Evolutionary conservation across 2,888 invertebrate species (phyloP).

Genomic region (Drosophila recens): DNA sequence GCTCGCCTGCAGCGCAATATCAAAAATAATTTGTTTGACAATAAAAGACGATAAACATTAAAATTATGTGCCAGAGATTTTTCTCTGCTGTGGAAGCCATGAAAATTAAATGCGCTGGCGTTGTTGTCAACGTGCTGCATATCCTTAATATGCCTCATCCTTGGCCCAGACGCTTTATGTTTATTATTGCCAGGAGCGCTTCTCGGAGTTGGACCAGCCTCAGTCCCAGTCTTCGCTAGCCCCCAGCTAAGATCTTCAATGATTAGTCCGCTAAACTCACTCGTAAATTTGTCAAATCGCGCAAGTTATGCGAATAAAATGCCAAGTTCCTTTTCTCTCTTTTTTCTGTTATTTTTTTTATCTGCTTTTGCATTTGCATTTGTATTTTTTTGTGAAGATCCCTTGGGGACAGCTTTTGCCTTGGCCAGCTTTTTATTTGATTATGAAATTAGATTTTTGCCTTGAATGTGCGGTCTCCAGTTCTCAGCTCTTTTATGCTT

Average conservation of each 20-base stretch:
- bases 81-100: slow-evolving; percentile 20
- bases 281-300: slow-evolving; percentile 81
- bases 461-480: slow-evolving; percentile 26
- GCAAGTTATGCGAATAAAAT: slow-evolving; percentile 54
- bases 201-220: slow-evolving; percentile 25
- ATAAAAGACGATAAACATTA: slow-evolving; percentile 85
- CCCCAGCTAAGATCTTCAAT: slow-evolving; percentile 56
- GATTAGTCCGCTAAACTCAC: slow-evolving; percentile 80
- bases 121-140: slow-evolving; percentile 64
- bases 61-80: slow-evolving; percentile 82
- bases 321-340: slow-evolving; percentile 11
- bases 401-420: slow-evolving; percentile 51
- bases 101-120: slow-evolving; percentile 41
- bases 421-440: slow-evolving; percentile 75
- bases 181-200: slow-evolving; percentile 62
- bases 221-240: background rate
- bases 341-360: slow-evolving; percentile 33
- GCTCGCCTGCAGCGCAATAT: slow-evolving; percentile 80
- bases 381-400: slow-evolving; percentile 18
- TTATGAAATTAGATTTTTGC: slow-evolving; percentile 74
- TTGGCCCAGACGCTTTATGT: slow-evolving; percentile 45
- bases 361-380: slow-evolving; percentile 54
- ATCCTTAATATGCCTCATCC: slow-evolving; percentile 50
- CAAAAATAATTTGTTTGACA: slow-evolving; percentile 85
- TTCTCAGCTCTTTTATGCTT: slow-evolving; percentile 16